Percentiles rank a stretch among this genome's conserved stretches.
phyloP scores from a whole-genome alignment of 23 tunicate species.

The Botrylloides violaceus region DNA sequence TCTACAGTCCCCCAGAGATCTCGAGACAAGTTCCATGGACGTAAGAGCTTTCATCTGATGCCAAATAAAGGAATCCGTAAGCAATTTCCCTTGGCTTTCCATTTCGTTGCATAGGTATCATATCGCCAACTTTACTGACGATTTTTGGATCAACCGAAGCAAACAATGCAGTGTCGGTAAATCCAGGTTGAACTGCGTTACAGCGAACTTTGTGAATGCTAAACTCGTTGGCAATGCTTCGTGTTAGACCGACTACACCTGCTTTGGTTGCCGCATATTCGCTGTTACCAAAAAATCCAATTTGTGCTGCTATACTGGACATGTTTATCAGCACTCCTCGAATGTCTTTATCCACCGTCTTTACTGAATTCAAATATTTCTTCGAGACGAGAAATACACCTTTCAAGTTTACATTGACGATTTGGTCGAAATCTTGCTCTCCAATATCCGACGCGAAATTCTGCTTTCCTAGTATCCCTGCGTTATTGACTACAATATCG shows the following conservation, averaged over 20 bases:
- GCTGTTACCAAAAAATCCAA: not conserved
- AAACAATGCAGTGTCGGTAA: not conserved
- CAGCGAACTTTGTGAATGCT: constrained; percentile 24
- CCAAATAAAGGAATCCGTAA: constrained; percentile 2
- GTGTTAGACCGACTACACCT: constrained; percentile 68
- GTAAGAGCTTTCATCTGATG: constrained; percentile 16
- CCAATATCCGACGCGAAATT: not conserved
- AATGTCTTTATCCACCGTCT: constrained; percentile 1
- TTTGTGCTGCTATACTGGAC: constrained; percentile 54
- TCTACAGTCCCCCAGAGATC: constrained; percentile 1
- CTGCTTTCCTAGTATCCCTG: constrained; percentile 25
- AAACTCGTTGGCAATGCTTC: constrained; percentile 50
- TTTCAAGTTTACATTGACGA: constrained; percentile 14
- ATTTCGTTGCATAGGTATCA: not conserved
- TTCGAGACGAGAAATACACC: constrained; percentile 50
- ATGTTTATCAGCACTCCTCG: constrained; percentile 40
- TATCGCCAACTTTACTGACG: not conserved
- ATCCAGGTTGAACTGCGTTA: constrained; percentile 3
- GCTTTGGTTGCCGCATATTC: constrained; percentile 87
- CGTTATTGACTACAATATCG: constrained; percentile 30
- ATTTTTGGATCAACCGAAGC: not conserved
- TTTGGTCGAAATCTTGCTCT: constrained; percentile 19
- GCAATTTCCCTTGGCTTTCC: not conserved
- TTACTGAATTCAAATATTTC: constrained; percentile 32
- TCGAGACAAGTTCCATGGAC: constrained; percentile 6